A percentile compares a stretch with the other conserved stretches of the same genome.
Conservation (phyloP, 2,797 vertebrate species). For the Cirrhinus mrigala region DNA sequence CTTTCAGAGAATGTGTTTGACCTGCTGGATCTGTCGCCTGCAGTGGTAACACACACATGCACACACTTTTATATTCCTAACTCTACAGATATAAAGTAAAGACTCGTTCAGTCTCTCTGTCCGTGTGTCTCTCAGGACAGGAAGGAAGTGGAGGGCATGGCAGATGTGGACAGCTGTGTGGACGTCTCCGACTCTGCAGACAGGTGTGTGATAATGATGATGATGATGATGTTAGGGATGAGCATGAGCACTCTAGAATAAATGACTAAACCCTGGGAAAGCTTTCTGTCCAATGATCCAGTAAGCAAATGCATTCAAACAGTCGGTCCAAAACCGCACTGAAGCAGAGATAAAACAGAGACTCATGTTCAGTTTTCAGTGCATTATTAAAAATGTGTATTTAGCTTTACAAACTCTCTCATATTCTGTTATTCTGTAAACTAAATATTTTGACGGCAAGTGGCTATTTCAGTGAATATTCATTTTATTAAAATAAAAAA, state of each 20-base stretch:
- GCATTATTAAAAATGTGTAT: not conserved
- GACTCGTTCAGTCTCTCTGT: not conserved
- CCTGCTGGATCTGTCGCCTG: constrained; percentile 66
- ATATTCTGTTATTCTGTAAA: too few relatives aligned
- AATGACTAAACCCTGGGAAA: too few relatives aligned
- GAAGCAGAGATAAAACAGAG: too few relatives aligned
- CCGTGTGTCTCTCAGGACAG: constrained; percentile 62
- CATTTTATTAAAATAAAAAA: not conserved
- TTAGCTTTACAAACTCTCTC: not conserved
- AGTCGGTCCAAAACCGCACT: too few relatives aligned
- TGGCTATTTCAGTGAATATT: not conserved
- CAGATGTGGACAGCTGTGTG: constrained; percentile 41
- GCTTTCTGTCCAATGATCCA: too few relatives aligned
- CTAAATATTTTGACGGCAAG: not conserved
- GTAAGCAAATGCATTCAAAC: not conserved
- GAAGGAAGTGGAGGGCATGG: constrained; percentile 54
- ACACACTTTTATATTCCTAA: too few relatives aligned
- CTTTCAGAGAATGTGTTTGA: constrained; percentile 73
- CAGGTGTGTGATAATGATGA: constrained; percentile 61
- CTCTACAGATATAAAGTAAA: constrained; percentile 44
- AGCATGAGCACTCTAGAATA: too few relatives aligned
- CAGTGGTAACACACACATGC: not conserved
- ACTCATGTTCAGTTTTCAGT: not conserved
- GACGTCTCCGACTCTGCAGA: constrained; percentile 43
- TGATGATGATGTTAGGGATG: not conserved